Evolutionary conservation across 2,797 vertebrate species (phyloP).

Genomic region (Fundulus diaphanus): DNA sequence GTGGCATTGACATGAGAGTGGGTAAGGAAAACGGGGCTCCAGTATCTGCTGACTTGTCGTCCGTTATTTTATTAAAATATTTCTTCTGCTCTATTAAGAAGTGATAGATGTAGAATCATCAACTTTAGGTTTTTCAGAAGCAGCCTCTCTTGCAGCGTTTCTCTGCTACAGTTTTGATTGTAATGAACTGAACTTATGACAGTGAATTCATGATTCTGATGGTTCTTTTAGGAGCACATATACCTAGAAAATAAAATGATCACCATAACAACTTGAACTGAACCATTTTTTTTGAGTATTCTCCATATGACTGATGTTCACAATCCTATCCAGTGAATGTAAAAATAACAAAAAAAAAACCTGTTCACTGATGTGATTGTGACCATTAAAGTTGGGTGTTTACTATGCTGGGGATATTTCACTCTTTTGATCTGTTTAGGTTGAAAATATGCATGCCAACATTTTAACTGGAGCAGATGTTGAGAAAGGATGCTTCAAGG

Average conservation of each 20-base stretch:
- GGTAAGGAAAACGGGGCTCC: slow-evolving; percentile 52
- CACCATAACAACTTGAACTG: background rate
- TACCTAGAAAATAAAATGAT: background rate
- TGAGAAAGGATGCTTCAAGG: slow-evolving; percentile 69
- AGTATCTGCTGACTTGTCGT: slow-evolving; percentile 46
- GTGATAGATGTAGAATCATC: slow-evolving; percentile 24
- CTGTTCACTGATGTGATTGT: slow-evolving; percentile 25
- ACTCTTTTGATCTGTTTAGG: slow-evolving; percentile 59
- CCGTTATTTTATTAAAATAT: slow-evolving; percentile 20
- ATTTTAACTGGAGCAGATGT: slow-evolving; percentile 66
- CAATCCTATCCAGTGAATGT: slow-evolving; percentile 26
- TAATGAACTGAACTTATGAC: slow-evolving; percentile 28
- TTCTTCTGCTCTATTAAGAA: slow-evolving; percentile 32
- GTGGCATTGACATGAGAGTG: slow-evolving; percentile 38
- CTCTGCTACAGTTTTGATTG: slow-evolving; percentile 12
- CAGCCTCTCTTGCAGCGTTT: slow-evolving; percentile 8
- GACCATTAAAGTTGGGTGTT: slow-evolving; percentile 35
- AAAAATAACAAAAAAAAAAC: slow-evolving; percentile 18
- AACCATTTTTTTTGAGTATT: slow-evolving; percentile 10
- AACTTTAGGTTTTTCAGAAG: slow-evolving; percentile 5
- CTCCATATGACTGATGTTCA: slow-evolving; percentile 23
- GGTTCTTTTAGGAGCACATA: slow-evolving; percentile 4
- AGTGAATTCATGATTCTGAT: slow-evolving; percentile 3
- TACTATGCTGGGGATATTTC: slow-evolving; percentile 25
- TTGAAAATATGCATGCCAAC: slow-evolving; percentile 61